These are phyloP conservation scores for Lerista edwardsae DNA, from an alignment of 2,797 vertebrate species.

Conservation along the genomic window DNA sequence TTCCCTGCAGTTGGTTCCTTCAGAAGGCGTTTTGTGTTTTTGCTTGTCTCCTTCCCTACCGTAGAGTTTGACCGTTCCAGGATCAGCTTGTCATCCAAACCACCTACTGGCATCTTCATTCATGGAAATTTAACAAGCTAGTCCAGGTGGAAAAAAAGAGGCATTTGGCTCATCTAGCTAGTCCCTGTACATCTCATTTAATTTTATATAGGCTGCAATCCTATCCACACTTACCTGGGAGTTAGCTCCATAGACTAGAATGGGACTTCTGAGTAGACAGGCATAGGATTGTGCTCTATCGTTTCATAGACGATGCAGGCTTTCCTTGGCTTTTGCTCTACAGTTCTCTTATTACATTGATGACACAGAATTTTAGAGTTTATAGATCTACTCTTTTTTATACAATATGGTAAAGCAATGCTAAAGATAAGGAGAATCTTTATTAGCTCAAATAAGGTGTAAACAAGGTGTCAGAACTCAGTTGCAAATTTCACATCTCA, in stretches of 20 bases:
- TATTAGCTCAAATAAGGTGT: constrained; percentile 21
- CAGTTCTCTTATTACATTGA: constrained; percentile 16
- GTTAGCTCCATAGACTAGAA: no score
- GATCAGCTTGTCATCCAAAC: constrained; percentile 42
- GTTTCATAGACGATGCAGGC: constrained; percentile 1
- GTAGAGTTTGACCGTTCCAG: constrained; percentile 47
- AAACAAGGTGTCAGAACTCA: constrained; percentile 52
- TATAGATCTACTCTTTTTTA: constrained; percentile 32
- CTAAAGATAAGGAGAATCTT: constrained; percentile 52
- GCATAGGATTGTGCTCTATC: no score
- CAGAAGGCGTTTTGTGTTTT: constrained; percentile 35
- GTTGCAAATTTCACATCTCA: constrained; percentile 63
- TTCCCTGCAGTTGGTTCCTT: constrained; percentile 47
- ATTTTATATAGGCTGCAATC: no score
- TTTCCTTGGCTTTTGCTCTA: constrained; percentile 38
- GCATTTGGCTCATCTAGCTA: constrained; percentile 37
- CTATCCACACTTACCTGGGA: no score
- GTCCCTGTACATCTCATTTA: constrained; percentile 31
- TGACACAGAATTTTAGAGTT: constrained; percentile 25
- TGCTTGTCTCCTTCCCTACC: constrained; percentile 48
- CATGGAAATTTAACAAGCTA: constrained; percentile 41
- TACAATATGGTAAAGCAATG: constrained; percentile 56
- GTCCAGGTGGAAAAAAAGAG: constrained; percentile 17
- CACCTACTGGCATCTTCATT: constrained; percentile 35
- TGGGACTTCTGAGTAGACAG: no score